Evolutionary conservation across 2,113 vertebrate species (phyloP).

Genomic region (Tyto alba): DNA sequence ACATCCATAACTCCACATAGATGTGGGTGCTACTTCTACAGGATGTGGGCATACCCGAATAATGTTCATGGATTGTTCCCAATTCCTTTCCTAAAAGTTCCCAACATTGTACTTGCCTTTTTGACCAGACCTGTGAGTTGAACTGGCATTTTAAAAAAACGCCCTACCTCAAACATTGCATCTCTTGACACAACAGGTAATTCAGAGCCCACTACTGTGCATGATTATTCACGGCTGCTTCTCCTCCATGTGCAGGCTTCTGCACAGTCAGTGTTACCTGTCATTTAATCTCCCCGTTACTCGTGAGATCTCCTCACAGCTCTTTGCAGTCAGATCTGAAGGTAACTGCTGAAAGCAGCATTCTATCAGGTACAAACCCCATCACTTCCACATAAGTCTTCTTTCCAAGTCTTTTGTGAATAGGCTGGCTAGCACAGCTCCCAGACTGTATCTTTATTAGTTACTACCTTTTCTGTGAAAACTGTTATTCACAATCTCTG

Average conservation of each 20-base stretch:
- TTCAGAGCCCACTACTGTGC: not conserved
- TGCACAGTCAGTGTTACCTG: not conserved
- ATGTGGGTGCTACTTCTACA: not conserved
- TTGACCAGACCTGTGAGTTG: not conserved
- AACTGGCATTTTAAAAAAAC: not conserved
- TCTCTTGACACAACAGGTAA: not conserved
- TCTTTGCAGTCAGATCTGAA: not conserved
- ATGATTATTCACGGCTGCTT: not conserved
- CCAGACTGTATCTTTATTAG: not conserved
- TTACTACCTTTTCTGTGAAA: not conserved
- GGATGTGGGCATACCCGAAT: not conserved
- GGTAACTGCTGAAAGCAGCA: not conserved
- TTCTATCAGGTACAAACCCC: not conserved
- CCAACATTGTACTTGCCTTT: not conserved
- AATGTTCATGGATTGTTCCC: not conserved
- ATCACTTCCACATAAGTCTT: not conserved
- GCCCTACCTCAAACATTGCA: not conserved
- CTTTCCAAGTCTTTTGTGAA: not conserved
- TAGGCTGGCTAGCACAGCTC: not conserved
- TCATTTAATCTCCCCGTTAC: not conserved
- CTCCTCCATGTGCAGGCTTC: not conserved
- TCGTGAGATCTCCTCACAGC: not conserved
- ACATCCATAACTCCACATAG: not conserved
- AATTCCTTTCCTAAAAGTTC: not conserved
- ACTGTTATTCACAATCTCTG: not conserved